phyloP scores from a whole-genome alignment of 2,888 invertebrate species.

The Anaspis maculata region DNA sequence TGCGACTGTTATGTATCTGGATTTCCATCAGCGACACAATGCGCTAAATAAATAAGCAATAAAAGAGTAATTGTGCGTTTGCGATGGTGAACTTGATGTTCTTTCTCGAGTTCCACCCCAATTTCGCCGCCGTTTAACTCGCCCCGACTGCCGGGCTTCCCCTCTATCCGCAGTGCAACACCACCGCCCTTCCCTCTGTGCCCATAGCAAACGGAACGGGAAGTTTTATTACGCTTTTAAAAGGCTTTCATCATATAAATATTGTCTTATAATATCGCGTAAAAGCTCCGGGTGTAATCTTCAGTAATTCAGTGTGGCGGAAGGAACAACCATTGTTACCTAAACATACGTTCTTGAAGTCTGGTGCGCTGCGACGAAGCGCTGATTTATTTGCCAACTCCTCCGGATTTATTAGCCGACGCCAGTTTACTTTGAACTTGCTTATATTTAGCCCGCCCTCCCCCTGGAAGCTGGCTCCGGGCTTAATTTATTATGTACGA shows the following conservation, averaged over 20 bases:
- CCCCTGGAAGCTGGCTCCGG: background rate
- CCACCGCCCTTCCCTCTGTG: too few relatives aligned
- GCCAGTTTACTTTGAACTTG: constrained; percentile 9
- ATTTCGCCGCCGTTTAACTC: too few relatives aligned
- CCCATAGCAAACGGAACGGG: constrained; percentile 13
- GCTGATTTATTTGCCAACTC: constrained; percentile 9
- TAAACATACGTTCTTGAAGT: constrained; percentile 10
- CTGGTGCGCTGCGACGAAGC: constrained; percentile 2
- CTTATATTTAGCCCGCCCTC: constrained; percentile 10
- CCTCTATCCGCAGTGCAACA: too few relatives aligned
- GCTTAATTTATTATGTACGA: constrained; percentile 10
- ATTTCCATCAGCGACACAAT: too few relatives aligned
- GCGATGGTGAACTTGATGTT: too few relatives aligned
- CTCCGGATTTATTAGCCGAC: constrained; percentile 8
- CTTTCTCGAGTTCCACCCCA: too few relatives aligned
- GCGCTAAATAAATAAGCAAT: too few relatives aligned
- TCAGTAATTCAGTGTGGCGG: too few relatives aligned
- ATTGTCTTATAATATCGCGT: constrained; percentile 37
- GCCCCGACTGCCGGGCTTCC: too few relatives aligned
- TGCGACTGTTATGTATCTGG: too few relatives aligned
- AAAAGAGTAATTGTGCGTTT: too few relatives aligned
- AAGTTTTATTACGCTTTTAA: constrained; percentile 36
- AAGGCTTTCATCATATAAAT: constrained; percentile 35
- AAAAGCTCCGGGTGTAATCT: constrained; percentile 23
- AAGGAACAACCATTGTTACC: constrained; percentile 6